Evolutionary conservation across 2,888 invertebrate genomes (phyloP).

Genomic region (Xanthorhoe spadicearia): DNA sequence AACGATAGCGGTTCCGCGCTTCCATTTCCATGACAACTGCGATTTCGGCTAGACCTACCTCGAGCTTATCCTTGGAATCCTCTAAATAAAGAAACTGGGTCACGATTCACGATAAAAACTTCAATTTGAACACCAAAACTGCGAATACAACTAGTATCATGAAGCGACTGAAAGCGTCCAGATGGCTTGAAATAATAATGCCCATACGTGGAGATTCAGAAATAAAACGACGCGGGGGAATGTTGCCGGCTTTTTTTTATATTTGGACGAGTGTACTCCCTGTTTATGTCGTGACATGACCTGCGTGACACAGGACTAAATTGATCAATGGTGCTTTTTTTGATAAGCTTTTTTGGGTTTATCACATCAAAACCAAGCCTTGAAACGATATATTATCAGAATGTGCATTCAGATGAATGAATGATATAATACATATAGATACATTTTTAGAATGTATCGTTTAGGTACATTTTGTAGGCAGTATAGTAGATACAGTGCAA

Average conservation of each 20-base stretch:
- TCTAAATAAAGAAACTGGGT: constrained; percentile 73
- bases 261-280: constrained; percentile 61
- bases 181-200: constrained; percentile 74
- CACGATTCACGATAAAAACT: constrained; percentile 64
- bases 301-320: background rate
- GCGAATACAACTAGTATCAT: constrained; percentile 49
- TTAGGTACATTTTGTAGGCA: no score
- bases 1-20: background rate
- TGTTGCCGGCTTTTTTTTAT: constrained; percentile 69
- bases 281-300: constrained; percentile 54
- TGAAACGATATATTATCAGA: no score
- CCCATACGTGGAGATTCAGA: constrained; percentile 71
- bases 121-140: constrained; percentile 51
- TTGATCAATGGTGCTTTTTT: constrained; percentile 6
- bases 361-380: no score
- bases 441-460: no score
- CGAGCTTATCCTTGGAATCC: constrained; percentile 59
- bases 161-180: constrained; percentile 62
- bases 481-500: background rate
- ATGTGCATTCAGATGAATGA: no score
- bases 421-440: no score
- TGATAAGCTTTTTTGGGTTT: background rate
- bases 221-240: constrained; percentile 80
- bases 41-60: constrained; percentile 55
- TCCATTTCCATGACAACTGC: constrained; percentile 29